A percentile compares a stretch with the other conserved stretches of the same genome.
phyloP scores from a whole-genome alignment of 2,113 vertebrate species.

The Melanerpes aurifrons region DNA sequence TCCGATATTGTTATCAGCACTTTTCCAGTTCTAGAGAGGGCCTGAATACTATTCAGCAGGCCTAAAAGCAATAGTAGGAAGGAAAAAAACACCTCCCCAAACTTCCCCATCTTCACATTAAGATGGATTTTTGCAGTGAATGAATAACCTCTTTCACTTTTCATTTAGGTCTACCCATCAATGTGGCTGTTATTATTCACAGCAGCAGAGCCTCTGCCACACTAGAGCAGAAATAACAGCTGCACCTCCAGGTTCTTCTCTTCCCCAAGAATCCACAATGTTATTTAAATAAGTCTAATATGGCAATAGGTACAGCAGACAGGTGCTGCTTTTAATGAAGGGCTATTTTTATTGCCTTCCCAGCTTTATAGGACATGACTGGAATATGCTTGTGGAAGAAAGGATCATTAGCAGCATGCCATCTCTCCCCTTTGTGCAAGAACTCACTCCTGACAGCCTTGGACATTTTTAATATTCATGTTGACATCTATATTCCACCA shows the following conservation, averaged over 20 bases:
- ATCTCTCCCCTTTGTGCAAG: not conserved
- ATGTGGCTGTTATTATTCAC: constrained; percentile 43
- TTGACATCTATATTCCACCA: constrained; percentile 38
- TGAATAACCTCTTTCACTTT: constrained; percentile 52
- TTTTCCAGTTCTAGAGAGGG: not conserved
- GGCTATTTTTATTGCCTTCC: constrained; percentile 35
- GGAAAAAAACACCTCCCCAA: not conserved
- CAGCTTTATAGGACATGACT: constrained; percentile 4
- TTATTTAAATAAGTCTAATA: constrained; percentile 27
- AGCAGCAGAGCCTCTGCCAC: constrained; percentile 16
- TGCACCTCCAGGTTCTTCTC: not conserved
- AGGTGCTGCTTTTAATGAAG: constrained; percentile 16
- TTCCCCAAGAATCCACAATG: not conserved
- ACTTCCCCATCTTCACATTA: not conserved
- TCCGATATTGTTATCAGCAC: not conserved
- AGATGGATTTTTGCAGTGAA: constrained; percentile 37
- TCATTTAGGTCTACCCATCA: constrained; percentile 51
- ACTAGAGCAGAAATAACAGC: constrained; percentile 27
- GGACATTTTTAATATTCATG: constrained; percentile 3
- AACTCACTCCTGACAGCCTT: not conserved
- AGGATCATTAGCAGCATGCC: constrained; percentile 2
- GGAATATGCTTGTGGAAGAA: constrained; percentile 11
- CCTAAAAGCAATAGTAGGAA: constrained; percentile 18
- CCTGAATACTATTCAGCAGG: not conserved
- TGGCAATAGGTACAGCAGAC: not conserved